Base-by-base conservation (phyloP, 2,797 vertebrate genomes). In the Fistularia commersonii region DNA sequence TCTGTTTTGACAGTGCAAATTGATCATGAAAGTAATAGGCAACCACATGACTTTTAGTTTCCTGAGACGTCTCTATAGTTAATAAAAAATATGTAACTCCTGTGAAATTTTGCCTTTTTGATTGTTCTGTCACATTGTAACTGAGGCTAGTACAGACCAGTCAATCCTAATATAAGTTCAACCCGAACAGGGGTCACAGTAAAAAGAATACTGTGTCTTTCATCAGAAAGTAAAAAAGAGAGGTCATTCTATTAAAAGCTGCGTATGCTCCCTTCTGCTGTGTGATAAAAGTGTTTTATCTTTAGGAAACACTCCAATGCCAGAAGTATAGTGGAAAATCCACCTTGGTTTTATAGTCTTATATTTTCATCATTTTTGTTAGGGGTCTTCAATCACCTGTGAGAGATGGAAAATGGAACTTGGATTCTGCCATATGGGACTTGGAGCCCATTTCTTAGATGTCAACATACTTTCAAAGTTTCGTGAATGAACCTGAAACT, bases 401-500 rank as follows among this genome's bases (percentile, higher is more conserved):
- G 43, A 61, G 57, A 62, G 41, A 61, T 43, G 45, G 65, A 68
- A 82, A 79, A 74, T 69, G 35, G 50, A 69, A 74, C 15, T 42
- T 38, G 61, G 55, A 55, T 51, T 67, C 12, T 41, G 56, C 64
- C 70, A 64, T 49, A 57, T 66, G 57, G 49, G 72, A 64, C 52
- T 50, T 45, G 6, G 7, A 54, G 37, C 32, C 54, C 11, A 12
- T 65, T 56, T 64, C 41, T 49, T 40, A 37, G 41, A 33, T 51
- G 36, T 72, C 58, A 66, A 65, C 49, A 76, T 78, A 77, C 58
- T 67, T 79, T 58, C 13, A 51, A 77, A 75, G 55, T 66, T 72
- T 49, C 56, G 48, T 0, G 13, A 67, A 52, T 51, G 48, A 74
- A 76, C 63, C 40, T 45, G 45, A 75, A 74, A 52, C 56, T 51